Base-by-base conservation (phyloP, 1,140 invertebrate species). In the Diorhabda carinulata region DNA sequence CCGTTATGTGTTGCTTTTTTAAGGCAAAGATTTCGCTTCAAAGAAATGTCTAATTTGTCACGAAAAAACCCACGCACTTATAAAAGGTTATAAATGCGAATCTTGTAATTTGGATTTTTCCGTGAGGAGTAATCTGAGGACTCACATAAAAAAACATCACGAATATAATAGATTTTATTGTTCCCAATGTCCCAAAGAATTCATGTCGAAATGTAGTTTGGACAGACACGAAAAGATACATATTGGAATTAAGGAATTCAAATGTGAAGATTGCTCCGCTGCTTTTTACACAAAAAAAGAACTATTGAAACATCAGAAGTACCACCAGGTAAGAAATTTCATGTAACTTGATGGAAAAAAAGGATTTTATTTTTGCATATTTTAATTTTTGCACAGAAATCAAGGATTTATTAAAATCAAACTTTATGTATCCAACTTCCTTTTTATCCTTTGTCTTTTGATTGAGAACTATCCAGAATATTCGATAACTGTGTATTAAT, bases 211-310 rank as follows among this genome's bases (percentile, higher is more conserved):
- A 61, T 70, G 68, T 57, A 75, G 69, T 60, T 60, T 75, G 42
- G 69, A 75, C 43, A 57, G 73, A 25, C 73, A 75, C 61, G 73
- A 75, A 61, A 60, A 67, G 42, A 66, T 71, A 43, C 73, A 75
- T 57, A 70, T 70, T 8, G 73, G 73, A n/a, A 67, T 75, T 44
- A 75, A 71, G 57, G 69, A 75, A 66, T 75, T 73, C 57, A 63
- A 71, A 43, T 75, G 73, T 67, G 59, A 70, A 10, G 47, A 61
- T 10, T 75, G 73, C 61, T 42, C 69, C 7, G 63, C 72, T 43
- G 71, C 71, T 7, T 75, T 75, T 70, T 75, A 75, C 60, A 75
- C 73, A 3, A 73, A 70, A 9, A 75, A 73, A 62, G 73, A 75
- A 57, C 60, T 75, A 25, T 3, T 73, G 45, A 75, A 75, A 62